phyloP scores from a whole-genome alignment of 1,140 invertebrate genomes.

The Cotesia typhae region DNA sequence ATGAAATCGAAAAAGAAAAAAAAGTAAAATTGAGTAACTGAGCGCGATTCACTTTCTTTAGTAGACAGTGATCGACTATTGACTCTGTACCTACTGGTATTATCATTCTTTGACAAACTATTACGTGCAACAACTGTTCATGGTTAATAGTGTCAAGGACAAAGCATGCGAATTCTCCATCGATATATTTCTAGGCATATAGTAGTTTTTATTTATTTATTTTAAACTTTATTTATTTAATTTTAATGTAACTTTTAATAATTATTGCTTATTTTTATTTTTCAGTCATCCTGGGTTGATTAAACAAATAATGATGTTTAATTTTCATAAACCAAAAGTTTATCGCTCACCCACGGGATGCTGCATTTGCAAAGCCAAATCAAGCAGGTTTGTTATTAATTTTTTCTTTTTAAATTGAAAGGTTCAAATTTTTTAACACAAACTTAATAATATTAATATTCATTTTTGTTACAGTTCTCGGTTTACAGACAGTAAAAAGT shows the following conservation, averaged over 20 bases:
- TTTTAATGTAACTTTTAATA: too few relatives aligned
- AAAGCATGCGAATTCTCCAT: slow-evolving; percentile 23
- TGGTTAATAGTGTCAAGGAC: slow-evolving; percentile 43
- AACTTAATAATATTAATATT: slow-evolving; percentile 25
- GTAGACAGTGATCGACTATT: too few relatives aligned
- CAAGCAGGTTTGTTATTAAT: slow-evolving; percentile 70
- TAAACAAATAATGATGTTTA: slow-evolving; percentile 75
- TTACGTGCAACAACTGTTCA: slow-evolving; percentile 31
- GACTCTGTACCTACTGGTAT: slow-evolving; percentile 16
- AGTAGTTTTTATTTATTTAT: background rate
- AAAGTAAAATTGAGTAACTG: background rate
- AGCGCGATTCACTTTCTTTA: background rate
- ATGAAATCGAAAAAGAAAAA: background rate
- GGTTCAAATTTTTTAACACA: background rate
- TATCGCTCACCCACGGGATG: slow-evolving; percentile 85
- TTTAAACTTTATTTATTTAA: too few relatives aligned
- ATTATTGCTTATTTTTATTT: slow-evolving; percentile 8
- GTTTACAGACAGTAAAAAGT: slow-evolving; percentile 88
- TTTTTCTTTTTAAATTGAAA: slow-evolving; percentile 13
- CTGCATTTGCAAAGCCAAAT: slow-evolving; percentile 90
- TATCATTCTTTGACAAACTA: slow-evolving; percentile 14
- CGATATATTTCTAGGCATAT: slow-evolving; percentile 17
- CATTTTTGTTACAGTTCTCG: slow-evolving; percentile 72
- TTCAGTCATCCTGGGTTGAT: slow-evolving; percentile 39
- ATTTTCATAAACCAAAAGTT: slow-evolving; percentile 89